phyloP scores from a whole-genome alignment of 2,797 vertebrate genomes.

The Oreonectes daqikongensis region DNA sequence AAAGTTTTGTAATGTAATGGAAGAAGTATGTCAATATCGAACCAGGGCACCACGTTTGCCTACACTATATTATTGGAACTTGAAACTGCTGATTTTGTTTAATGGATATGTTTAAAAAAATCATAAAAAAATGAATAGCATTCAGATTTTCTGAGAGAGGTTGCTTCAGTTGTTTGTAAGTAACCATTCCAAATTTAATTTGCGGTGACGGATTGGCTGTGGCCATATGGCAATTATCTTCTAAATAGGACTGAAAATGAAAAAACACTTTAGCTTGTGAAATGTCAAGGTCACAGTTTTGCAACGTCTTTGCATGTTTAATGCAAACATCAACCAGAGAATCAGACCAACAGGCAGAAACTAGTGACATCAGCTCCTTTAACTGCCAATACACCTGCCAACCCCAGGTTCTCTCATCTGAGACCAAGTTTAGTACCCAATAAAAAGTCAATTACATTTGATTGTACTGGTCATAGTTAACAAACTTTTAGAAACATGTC shows the following conservation, averaged over 20 bases:
- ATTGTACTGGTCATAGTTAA: conserved; percentile 46
- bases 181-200: conserved; percentile 25
- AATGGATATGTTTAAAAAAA: conserved; percentile 3
- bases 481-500: conserved; percentile 40
- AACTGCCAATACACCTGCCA: conserved; percentile 45
- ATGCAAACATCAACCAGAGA: background rate
- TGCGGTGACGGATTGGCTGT: conserved; percentile 33
- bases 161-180: conserved; percentile 2
- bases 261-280: conserved; percentile 28
- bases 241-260: conserved; percentile 35
- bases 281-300: conserved; percentile 36
- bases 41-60: background rate
- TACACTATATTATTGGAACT: background rate
- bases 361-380: conserved; percentile 16
- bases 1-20: too few relatives aligned
- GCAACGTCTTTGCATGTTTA: conserved; percentile 7
- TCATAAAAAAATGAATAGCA: conserved; percentile 13
- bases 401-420: conserved; percentile 16
- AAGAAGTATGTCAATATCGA: too few relatives aligned
- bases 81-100: conserved; percentile 10
- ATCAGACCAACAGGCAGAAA: conserved; percentile 7
- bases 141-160: conserved; percentile 1
- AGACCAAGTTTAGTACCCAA: conserved; percentile 36
- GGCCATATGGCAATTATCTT: conserved; percentile 42
- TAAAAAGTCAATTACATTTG: conserved; percentile 48